Evolutionary conservation across 2,113 vertebrate species (phyloP), one percentile per base, ranked within the genome.

Genomic region (Todiramphus chloris): DNA sequence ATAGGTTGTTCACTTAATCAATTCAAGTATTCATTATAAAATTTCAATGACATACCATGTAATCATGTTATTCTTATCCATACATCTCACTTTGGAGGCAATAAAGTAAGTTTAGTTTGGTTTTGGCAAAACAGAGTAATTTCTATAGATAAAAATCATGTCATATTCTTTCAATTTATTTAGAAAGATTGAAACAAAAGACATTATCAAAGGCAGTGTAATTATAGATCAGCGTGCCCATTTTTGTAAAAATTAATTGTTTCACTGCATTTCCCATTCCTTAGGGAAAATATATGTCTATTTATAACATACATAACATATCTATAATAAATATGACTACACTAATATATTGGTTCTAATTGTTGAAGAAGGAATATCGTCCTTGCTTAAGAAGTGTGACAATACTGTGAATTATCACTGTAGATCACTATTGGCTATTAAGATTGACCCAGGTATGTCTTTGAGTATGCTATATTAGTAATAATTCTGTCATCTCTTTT

Each of bases 401-500:
- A 46, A 9, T 55, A 64, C 24, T 73, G 43, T 13, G 7, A 51
- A 80, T 51, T 76, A 72, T 25, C 12, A 46, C 4, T 60, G 15
- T 30, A 51, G 17, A 58, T 73, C 10, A 56, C 68, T 51, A 51
- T 5, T 21, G 17, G 6, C 23, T 90, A 53, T 21, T 30, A 62
- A 58, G 39, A 50, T 51, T 0, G 0, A 79, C 18, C 8, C 10
- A 31, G 25, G 4, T 35, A 55, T 20, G 16, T 1, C 63, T 80
- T 28, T 51, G 3, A 73, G 35, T 18, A 66, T 14, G 13, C 0
- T 83, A 6, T 68, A 75, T 72, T 8, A 79, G 13, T 50, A 87
- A 12, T 8, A 82, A 68, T 64, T 11, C 63, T 64, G 17, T 63
- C 0, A 64, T 24, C 16, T 64, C 7, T 73, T 64, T 51, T 43